A percentile compares a stretch with the other conserved stretches of the same genome.
phyloP scores from a whole-genome alignment of 2,888 invertebrate species.

The Piscicola geometra region DNA sequence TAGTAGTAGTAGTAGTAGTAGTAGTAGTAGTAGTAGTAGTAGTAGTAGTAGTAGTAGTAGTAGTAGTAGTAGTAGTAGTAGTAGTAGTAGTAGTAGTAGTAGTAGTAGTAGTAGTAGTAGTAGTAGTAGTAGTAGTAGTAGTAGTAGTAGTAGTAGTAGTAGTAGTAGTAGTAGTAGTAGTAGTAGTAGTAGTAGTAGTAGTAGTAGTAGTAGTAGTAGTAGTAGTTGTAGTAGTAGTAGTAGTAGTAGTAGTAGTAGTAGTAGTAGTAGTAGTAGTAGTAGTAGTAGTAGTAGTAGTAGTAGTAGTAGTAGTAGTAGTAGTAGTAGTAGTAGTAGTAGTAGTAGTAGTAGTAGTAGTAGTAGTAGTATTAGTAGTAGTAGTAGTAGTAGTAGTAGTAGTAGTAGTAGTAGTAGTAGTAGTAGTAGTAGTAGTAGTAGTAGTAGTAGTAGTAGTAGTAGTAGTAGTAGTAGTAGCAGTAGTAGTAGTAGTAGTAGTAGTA shows the following conservation, averaged over 20 bases:
- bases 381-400: slow-evolving; percentile 1
- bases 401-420: neutral
- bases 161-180: slow-evolving; percentile 8
- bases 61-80: slow-evolving; percentile 30
- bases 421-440: neutral
- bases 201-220: slow-evolving; percentile 34
- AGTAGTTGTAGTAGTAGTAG: slow-evolving; percentile 4
- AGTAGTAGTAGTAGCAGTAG: neutral
- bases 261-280: too few relatives aligned
- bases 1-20: slow-evolving; percentile 24
- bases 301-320: too few relatives aligned
- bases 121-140: too few relatives aligned
- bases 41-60: slow-evolving; percentile 30
- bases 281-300: too few relatives aligned
- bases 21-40: slow-evolving; percentile 30
- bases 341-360: too few relatives aligned
- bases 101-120: slow-evolving; percentile 23
- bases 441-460: neutral
- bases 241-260: too few relatives aligned
- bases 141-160: neutral
- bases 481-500: neutral
- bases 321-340: too few relatives aligned
- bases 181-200: slow-evolving; percentile 29
- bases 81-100: slow-evolving; percentile 31
- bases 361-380: neutral